These are phyloP conservation scores for Rhodinocichla rosea DNA, from an alignment of 2,113 vertebrate species.

Conservation along the genomic window DNA sequence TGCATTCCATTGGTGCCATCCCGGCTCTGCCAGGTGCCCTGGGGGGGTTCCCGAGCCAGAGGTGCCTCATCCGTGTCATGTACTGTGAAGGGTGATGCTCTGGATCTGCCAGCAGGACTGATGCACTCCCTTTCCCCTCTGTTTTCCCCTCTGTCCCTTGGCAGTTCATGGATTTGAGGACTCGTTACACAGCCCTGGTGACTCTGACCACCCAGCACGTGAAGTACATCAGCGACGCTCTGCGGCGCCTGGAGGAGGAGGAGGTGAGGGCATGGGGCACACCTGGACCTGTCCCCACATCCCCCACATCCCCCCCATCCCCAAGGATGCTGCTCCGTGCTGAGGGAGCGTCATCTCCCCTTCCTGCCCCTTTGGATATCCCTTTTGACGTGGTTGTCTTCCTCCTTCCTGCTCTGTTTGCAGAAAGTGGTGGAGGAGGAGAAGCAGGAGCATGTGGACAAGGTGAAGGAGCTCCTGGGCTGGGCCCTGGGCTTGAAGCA, in stretches of 20 bases:
- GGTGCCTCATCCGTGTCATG: not conserved
- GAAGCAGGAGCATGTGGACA: constrained; percentile 87
- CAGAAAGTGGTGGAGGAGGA: constrained; percentile 98
- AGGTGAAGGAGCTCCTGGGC: constrained; percentile 88
- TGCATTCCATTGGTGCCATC: not conserved
- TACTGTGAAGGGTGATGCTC: not conserved
- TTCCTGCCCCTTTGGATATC: not conserved
- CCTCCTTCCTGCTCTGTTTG: not conserved
- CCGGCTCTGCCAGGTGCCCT: not conserved
- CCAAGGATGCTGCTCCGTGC: rapidly evolving
- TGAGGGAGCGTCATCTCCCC: not conserved
- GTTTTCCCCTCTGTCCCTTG: not conserved
- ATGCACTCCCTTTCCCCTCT: not conserved
- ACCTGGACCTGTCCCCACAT: rapidly evolving
- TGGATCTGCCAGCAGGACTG: not conserved
- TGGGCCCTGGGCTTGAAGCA: constrained; percentile 86
- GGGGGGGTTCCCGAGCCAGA: not conserved
- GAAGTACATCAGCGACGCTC: constrained; percentile 95
- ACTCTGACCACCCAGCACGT: constrained; percentile 96
- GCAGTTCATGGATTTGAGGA: constrained; percentile 97
- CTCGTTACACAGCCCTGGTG: constrained; percentile 93
- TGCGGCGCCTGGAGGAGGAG: constrained; percentile 91
- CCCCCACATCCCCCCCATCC: not conserved
- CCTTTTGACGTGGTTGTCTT: not conserved
- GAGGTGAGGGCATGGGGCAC: constrained; percentile 74